Base-by-base conservation (phyloP, 1,140 invertebrate species). In the Stegodyphus mimosarum region DNA sequence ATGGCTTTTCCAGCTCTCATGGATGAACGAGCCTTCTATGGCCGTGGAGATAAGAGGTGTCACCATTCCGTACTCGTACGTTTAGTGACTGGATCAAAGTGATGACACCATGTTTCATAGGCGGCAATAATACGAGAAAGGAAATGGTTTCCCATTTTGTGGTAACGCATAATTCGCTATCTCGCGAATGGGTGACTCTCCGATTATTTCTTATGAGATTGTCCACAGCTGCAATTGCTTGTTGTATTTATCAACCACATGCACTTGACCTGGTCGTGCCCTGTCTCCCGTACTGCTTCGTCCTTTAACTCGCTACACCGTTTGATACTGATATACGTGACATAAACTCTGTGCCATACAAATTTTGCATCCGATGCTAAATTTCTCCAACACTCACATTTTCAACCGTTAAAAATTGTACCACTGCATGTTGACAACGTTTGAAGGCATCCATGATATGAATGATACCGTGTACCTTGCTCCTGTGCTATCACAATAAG, bases 51-150 rank as follows among this genome's bases (percentile, higher is more conserved):
- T 17, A 11, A 50, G 48, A 7, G 18, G 33, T 33, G 3, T 33
- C 33, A 33, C 3, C 33, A 33, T 69, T 69, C 67, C 18, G 18
- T 69, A 5, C 67, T 69, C 70, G 49, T 63, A 2, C 55, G 60
- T 78, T 66, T 63, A 4, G 73, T 53, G 51, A 51, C 73, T 60
- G 73, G 60, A 75, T 75, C 53, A 63, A 75, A 75, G 73, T 75
- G 50, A 49, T 75, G 73, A 63, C 73, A 75, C 73, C 73, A 75
- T 13, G 17, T 78, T 78, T 78, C 60, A 78, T 78, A 2, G 5
- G 53, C 49, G 63, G 51, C 74, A 15, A 63, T 53, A 55, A 60
- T 76, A 15, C 60, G 7, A n/a, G 53, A 76, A 76, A 63, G 53
- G 60, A 76, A 53, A 1, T 53, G 3, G 33, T 33, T 33, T 3